Evolutionary conservation across 2,888 invertebrate genomes (phyloP).

Genomic region (Mythimna impura): DNA sequence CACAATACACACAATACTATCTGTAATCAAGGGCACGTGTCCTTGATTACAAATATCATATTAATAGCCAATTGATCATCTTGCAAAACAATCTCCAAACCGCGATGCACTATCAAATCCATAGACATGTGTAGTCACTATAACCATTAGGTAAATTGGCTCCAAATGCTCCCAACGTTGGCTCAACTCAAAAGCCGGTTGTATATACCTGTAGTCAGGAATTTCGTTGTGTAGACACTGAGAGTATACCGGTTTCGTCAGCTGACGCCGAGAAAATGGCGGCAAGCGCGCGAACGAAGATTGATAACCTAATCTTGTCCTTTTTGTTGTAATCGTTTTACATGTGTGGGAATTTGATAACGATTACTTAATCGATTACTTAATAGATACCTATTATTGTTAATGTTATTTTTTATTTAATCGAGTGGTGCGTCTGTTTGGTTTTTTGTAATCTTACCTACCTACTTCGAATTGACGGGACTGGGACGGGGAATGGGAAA

Average conservation of each 20-base stretch:
- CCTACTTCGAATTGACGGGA: no score
- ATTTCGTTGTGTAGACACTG: conserved; percentile 75
- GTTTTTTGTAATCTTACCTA: no score
- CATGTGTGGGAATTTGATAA: conserved; percentile 45
- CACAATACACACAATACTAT: no score
- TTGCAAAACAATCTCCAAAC: conserved; percentile 11
- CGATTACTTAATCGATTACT: conserved; percentile 37
- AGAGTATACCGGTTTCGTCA: conserved; percentile 83
- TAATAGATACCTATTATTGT: conserved; percentile 29
- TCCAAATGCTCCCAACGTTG: conserved; percentile 53
- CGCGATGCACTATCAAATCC: conserved; percentile 24
- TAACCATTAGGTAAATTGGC: conserved; percentile 30
- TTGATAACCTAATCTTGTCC: conserved; percentile 74
- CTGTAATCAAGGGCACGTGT: no score
- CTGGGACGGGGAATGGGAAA: no score
- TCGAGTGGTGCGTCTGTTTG: neutral
- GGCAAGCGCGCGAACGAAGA: conserved; percentile 66
- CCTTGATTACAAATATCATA: no score
- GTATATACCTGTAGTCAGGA: conserved; percentile 82
- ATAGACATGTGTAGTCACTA: conserved; percentile 13
- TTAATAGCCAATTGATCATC: neutral
- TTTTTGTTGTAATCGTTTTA: conserved; percentile 41
- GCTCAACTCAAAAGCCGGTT: conserved; percentile 59
- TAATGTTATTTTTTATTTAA: conserved; percentile 1
- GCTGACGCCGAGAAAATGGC: conserved; percentile 84